phyloP scores from a whole-genome alignment of 2,888 invertebrate genomes.

The Cecidostiba fungosa region DNA sequence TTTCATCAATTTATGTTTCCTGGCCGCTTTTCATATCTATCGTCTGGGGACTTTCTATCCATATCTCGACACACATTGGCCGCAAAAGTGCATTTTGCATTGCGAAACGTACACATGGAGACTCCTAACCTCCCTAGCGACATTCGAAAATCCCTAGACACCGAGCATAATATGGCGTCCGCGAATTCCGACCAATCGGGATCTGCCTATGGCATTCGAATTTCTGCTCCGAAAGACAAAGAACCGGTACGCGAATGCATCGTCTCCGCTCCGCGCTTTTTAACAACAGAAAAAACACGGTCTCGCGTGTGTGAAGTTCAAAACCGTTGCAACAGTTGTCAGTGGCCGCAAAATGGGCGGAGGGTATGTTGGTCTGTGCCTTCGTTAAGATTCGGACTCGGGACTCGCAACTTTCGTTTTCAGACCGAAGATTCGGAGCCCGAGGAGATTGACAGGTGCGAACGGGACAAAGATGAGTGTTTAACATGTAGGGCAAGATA shows the following conservation, averaged over 20 bases:
- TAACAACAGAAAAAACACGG: slow-evolving; percentile 22
- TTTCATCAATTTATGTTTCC: neutral
- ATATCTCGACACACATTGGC: neutral
- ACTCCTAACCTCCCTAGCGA: neutral
- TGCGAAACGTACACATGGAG: neutral
- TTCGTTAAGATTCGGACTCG: neutral
- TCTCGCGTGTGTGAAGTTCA: neutral
- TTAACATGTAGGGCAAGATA: neutral
- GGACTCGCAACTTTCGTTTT: neutral
- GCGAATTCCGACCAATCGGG: slow-evolving; percentile 66
- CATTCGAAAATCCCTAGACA: neutral
- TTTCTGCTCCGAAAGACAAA: slow-evolving; percentile 64
- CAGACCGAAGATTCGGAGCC: neutral
- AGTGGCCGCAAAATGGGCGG: slow-evolving; percentile 25
- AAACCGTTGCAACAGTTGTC: slow-evolving; percentile 32
- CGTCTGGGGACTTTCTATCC: neutral
- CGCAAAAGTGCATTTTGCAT: neutral
- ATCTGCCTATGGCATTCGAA: slow-evolving; percentile 68
- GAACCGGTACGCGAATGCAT: slow-evolving; percentile 69
- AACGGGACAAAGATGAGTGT: neutral
- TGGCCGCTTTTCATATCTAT: neutral
- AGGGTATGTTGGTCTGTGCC: neutral
- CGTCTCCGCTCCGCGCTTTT: neutral
- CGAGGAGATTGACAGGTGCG: slow-evolving; percentile 51
- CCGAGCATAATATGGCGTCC: slow-evolving; percentile 25